These are phyloP conservation scores for Osmerus mordax DNA, from an alignment of 2,113 vertebrate species.

Conservation along the genomic window DNA sequence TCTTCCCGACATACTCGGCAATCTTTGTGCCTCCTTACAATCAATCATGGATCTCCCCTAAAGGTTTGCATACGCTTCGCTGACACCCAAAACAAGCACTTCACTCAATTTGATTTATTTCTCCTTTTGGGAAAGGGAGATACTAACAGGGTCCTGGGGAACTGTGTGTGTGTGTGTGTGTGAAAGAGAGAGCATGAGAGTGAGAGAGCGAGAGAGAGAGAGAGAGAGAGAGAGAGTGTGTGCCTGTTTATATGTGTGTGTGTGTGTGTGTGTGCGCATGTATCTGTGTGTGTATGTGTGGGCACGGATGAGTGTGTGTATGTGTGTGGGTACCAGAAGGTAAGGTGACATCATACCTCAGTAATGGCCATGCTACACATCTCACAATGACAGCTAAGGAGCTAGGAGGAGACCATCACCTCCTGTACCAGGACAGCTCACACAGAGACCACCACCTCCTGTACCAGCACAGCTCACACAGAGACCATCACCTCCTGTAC, in stretches of 20 bases:
- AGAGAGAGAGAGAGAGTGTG: too few relatives aligned
- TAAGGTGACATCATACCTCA: too few relatives aligned
- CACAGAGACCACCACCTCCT: too few relatives aligned
- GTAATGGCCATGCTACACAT: too few relatives aligned
- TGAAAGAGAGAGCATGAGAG: constrained; percentile 26
- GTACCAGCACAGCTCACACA: too few relatives aligned
- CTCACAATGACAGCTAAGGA: too few relatives aligned
- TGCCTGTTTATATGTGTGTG: too few relatives aligned
- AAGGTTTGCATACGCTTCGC: constrained; percentile 55
- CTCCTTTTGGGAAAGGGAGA: constrained; percentile 49
- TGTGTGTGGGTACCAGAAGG: too few relatives aligned
- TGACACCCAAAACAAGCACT: constrained; percentile 66
- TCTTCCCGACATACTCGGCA: constrained; percentile 53
- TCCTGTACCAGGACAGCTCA: too few relatives aligned
- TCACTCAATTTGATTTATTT: constrained; percentile 65
- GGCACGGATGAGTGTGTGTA: too few relatives aligned
- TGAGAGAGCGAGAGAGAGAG: constrained; percentile 10
- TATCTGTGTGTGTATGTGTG: not conserved
- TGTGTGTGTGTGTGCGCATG: not conserved
- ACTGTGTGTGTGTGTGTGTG: constrained; percentile 21
- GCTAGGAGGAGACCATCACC: too few relatives aligned
- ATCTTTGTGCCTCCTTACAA: constrained; percentile 51
- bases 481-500: too few relatives aligned
- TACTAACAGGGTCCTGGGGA: constrained; percentile 63
- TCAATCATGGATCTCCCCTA: constrained; percentile 53